Conservation (phyloP, 2,113 vertebrate genomes). For the Zosterops japonicus region DNA sequence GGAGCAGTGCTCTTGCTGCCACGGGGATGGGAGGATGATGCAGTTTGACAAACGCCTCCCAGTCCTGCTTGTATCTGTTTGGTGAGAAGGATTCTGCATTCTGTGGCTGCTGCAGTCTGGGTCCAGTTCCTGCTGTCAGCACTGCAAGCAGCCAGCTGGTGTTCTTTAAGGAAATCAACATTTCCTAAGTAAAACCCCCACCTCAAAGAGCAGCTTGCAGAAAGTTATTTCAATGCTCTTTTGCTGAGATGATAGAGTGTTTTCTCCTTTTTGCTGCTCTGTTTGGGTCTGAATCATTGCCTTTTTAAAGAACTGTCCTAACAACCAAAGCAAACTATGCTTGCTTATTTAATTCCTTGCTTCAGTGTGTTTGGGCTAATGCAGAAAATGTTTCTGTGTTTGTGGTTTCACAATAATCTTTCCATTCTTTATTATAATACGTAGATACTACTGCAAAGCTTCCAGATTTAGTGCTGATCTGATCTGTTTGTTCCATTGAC, state of each 20-base stretch:
- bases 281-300: neutral
- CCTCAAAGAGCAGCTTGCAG: neutral
- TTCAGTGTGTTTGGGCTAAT: neutral
- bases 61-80: rapidly evolving
- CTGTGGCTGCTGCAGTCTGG: neutral
- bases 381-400: neutral
- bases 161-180: neutral
- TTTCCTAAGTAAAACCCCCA: neutral
- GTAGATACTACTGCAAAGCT: neutral
- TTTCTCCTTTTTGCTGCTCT: neutral
- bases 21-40: neutral
- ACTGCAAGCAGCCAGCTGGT: neutral
- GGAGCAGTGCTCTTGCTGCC: neutral
- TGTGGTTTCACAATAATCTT: neutral
- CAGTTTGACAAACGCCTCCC: neutral
- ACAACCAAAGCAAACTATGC: neutral
- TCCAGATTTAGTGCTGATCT: neutral
- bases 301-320: neutral
- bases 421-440: neutral
- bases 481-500: neutral
- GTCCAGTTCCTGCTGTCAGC: neutral
- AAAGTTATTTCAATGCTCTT: neutral
- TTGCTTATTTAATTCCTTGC: neutral
- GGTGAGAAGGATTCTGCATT: rapidly evolving
- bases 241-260: neutral